Percentiles rank a stretch among this genome's conserved stretches.
phyloP scores from a whole-genome alignment of 2,113 vertebrate species.

The Pangasianodon gigas region DNA sequence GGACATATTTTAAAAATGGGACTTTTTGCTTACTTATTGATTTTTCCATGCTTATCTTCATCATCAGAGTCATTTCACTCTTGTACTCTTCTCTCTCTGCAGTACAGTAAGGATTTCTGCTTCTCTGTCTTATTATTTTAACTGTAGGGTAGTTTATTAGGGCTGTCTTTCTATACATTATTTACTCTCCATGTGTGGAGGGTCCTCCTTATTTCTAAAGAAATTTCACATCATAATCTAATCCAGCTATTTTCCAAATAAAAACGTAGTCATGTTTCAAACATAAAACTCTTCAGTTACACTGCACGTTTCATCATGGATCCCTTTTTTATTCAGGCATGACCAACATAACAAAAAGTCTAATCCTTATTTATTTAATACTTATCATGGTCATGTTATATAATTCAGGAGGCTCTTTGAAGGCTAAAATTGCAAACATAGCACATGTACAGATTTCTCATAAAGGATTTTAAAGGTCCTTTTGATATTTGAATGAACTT shows the following conservation, averaged over 20 bases:
- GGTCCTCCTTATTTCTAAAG: background rate
- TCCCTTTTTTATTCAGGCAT: background rate
- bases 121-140: background rate
- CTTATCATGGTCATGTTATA: background rate
- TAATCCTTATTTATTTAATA: background rate
- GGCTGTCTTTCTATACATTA: background rate
- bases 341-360: background rate
- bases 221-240: background rate
- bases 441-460: background rate
- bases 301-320: background rate
- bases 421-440: background rate
- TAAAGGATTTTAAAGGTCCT: background rate
- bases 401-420: background rate
- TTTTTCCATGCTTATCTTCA: background rate
- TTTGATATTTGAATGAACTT: background rate
- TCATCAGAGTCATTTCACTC: background rate
- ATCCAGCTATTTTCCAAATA: background rate
- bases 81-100: background rate
- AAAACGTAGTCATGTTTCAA: background rate
- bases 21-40: background rate
- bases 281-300: background rate
- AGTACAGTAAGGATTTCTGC: background rate
- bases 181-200: background rate
- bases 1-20: conserved; percentile 3
- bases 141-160: background rate